Conservation (phyloP, 2,113 vertebrate genomes). For the Egretta garzetta region DNA sequence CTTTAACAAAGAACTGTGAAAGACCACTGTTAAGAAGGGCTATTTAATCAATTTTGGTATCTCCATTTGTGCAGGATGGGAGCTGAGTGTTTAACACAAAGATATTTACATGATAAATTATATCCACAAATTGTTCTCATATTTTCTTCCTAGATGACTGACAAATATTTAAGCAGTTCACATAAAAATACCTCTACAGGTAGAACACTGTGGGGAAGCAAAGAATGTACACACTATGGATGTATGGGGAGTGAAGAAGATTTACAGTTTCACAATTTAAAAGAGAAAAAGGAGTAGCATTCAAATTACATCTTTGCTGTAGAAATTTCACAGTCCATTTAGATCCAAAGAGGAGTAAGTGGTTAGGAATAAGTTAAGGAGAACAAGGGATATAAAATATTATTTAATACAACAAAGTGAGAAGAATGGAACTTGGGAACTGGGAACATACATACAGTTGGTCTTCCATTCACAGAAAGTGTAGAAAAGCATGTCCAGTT, state of each 20-base stretch:
- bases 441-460: not conserved
- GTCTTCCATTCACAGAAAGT: not conserved
- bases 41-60: not conserved
- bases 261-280: not conserved
- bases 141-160: not conserved
- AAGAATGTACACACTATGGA: not conserved
- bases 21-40: not conserved
- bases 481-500: not conserved
- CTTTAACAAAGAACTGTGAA: not conserved
- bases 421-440: not conserved
- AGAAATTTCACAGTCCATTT: not conserved
- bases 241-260: not conserved
- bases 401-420: not conserved
- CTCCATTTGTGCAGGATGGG: not conserved
- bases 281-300: not conserved
- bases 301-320: not conserved
- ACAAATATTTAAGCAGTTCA: not conserved
- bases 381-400: not conserved
- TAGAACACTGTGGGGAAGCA: not conserved
- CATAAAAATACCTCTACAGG: not conserved
- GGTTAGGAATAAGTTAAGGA: not conserved
- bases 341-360: not conserved
- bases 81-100: not conserved
- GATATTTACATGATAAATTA: not conserved
- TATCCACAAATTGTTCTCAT: not conserved